A percentile compares a stretch with the other conserved stretches of the same genome.
These are phyloP conservation scores for Sericinus montela DNA, from an alignment of 2,888 invertebrate species.

Conservation along the genomic window DNA sequence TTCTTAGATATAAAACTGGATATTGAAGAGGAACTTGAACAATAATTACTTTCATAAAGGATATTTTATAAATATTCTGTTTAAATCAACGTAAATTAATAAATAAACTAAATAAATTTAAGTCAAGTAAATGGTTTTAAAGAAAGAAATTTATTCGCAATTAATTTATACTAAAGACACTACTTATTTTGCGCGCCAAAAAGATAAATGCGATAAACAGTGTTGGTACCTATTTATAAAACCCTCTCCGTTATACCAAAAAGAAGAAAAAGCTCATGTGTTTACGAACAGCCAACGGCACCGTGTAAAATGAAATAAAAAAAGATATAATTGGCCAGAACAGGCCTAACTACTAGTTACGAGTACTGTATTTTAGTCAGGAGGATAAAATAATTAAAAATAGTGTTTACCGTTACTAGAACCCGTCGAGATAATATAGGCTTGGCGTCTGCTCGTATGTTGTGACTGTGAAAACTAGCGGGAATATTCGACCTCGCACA, in stretches of 20 bases:
- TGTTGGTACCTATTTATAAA: conserved; percentile 20
- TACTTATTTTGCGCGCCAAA: conserved; percentile 16
- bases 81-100: no score
- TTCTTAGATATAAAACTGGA: no score
- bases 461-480: conserved; percentile 8
- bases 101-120: no score
- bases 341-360: conserved; percentile 20
- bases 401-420: conserved; percentile 50
- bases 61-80: no score
- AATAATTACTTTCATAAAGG: no score
- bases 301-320: conserved; percentile 14
- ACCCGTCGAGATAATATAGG: conserved; percentile 22
- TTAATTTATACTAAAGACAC: neutral
- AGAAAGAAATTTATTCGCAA: no score
- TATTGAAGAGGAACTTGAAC: no score
- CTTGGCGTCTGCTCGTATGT: neutral
- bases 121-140: no score
- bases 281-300: conserved; percentile 30
- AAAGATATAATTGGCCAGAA: conserved; percentile 15
- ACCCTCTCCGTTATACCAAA: conserved; percentile 30
- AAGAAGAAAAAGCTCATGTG: conserved; percentile 24
- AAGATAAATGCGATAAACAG: conserved; percentile 8
- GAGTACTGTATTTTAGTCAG: conserved; percentile 17
- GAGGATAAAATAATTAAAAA: conserved; percentile 19
- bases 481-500: conserved; percentile 10